Evolutionary conservation across 2,797 vertebrate genomes (phyloP).

Genomic region (Ctenopoma kingsleyae): DNA sequence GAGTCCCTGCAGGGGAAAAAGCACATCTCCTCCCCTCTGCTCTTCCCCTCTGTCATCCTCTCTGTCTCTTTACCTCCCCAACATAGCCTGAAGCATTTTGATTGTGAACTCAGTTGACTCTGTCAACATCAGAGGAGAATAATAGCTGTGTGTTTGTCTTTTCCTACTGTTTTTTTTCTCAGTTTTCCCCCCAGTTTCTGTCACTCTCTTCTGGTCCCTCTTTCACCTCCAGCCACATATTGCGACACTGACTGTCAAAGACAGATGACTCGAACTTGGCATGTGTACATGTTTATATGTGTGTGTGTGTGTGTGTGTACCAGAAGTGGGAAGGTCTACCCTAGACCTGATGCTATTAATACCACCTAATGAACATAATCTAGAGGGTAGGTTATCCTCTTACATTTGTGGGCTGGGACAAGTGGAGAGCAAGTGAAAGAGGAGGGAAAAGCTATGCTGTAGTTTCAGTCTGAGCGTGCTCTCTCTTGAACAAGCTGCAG

Average conservation of each 20-base stretch:
- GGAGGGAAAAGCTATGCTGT: conserved; percentile 71
- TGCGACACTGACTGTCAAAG: conserved; percentile 76
- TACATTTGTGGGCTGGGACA: conserved; percentile 84
- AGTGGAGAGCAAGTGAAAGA: conserved; percentile 60
- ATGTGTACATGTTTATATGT: conserved; percentile 51
- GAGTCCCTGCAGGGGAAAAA: conserved; percentile 58
- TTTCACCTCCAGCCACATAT: conserved; percentile 48
- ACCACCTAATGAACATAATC: conserved; percentile 90
- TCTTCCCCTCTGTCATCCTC: conserved; percentile 7
- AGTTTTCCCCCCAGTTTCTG: conserved; percentile 1
- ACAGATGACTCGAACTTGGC: conserved; percentile 70
- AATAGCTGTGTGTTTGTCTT: conserved; percentile 20
- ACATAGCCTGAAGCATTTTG: conserved; percentile 36
- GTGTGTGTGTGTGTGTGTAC: conserved; percentile 48
- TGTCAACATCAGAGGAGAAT: conserved; percentile 30
- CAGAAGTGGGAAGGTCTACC: conserved; percentile 71
- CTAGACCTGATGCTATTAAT: conserved; percentile 93
- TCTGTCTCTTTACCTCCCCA: conserved; percentile 24
- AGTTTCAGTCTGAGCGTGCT: conserved; percentile 55
- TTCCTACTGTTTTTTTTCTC: neutral
- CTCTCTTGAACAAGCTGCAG: conserved; percentile 49
- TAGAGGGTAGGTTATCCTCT: conserved; percentile 89
- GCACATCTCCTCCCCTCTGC: conserved; percentile 40
- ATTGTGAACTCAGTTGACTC: conserved; percentile 32
- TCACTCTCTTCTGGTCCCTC: conserved; percentile 29